Percentiles rank a stretch among this genome's conserved stretches.
phyloP scores from a whole-genome alignment of 1,140 invertebrate species.

The Danaus plexippus region DNA sequence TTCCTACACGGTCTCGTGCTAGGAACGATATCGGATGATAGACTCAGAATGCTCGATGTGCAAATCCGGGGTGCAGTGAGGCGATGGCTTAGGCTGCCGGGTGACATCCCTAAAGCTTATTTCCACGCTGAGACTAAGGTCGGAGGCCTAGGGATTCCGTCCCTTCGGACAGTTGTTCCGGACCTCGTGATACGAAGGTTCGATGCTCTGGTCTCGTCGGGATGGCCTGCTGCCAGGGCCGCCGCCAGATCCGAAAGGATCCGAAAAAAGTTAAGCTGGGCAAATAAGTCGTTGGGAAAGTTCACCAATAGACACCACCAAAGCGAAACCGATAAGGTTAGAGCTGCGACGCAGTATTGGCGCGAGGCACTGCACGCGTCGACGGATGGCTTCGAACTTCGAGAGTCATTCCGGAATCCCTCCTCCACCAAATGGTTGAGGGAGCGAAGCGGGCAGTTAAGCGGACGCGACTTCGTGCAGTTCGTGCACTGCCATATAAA shows the following conservation, averaged over 20 bases:
- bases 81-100: too few species aligned
- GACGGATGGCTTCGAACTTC: constrained; percentile 26
- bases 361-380: constrained; percentile 17
- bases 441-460: constrained; percentile 12
- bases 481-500: constrained; percentile 26
- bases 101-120: constrained; percentile 35
- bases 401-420: constrained; percentile 16
- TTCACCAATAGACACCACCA: constrained; percentile 6
- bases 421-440: constrained; percentile 27
- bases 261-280: constrained; percentile 23
- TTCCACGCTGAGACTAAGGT: constrained; percentile 46
- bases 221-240: constrained; percentile 16
- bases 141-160: too few species aligned
- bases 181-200: not conserved
- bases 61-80: too few species aligned
- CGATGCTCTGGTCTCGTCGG: too few species aligned
- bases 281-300: constrained; percentile 12
- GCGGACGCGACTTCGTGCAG: constrained; percentile 34
- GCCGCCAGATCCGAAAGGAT: constrained; percentile 17
- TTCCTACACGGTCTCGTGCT: too few species aligned
- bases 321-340: too few species aligned
- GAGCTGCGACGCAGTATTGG: constrained; percentile 20
- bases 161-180: too few species aligned
- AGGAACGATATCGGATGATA: too few species aligned
- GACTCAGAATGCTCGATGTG: too few species aligned